phyloP scores from a whole-genome alignment of 2,797 vertebrate species.

The Pelodytes ibericus region DNA sequence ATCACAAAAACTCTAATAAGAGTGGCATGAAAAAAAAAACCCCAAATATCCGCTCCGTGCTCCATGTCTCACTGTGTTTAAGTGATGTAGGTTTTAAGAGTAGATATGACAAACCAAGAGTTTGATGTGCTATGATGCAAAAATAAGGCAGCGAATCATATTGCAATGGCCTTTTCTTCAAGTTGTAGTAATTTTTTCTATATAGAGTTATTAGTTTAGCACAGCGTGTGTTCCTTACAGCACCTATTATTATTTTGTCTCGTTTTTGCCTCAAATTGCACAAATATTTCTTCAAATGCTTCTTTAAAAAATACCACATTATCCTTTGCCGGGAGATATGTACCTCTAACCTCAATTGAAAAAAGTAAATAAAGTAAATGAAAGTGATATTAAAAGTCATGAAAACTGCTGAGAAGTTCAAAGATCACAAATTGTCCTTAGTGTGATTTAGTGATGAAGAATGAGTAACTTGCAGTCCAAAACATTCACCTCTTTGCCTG shows the following conservation, averaged over 20 bases:
- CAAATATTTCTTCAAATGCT: background rate
- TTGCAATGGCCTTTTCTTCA: background rate
- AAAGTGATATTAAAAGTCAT: background rate
- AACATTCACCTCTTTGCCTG: background rate
- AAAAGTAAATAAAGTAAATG: constrained; percentile 14
- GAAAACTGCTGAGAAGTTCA: background rate
- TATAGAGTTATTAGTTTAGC: background rate
- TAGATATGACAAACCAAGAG: too few relatives aligned
- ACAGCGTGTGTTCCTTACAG: background rate
- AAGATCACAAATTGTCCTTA: constrained; percentile 37
- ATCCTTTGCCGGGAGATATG: background rate
- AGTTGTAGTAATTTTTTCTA: background rate
- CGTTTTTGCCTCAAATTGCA: background rate
- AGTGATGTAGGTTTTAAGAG: too few relatives aligned
- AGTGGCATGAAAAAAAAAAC: too few relatives aligned
- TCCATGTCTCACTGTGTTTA: too few relatives aligned
- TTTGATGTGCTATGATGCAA: background rate
- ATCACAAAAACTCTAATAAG: too few relatives aligned
- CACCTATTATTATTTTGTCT: background rate
- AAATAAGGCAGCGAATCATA: background rate
- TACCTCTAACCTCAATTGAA: constrained; percentile 5
- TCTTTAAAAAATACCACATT: background rate
- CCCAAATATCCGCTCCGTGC: too few relatives aligned
- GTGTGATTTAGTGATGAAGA: background rate
- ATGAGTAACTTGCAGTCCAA: background rate